Base-by-base conservation (phyloP, 1,140 invertebrate genomes). In the Drosophila chauvacae region DNA sequence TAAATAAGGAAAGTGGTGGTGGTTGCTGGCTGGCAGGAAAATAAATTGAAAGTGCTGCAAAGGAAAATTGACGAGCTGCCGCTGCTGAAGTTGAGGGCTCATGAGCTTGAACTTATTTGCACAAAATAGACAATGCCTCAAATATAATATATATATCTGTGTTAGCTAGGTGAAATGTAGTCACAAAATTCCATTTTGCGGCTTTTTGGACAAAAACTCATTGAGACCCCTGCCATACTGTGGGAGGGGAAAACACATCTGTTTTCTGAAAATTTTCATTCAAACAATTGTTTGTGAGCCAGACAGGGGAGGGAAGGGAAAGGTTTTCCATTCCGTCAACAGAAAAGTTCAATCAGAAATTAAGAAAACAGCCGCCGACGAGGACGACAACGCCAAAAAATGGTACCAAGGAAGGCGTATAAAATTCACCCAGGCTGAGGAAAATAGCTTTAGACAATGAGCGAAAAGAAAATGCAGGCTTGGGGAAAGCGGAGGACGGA, bases 321-420 rank as follows among this genome's bases (percentile, higher is more conserved):
- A 33, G 62, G 62, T 82, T 80, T 63, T 82, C 61, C 63, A 81
- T 81, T 84, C 85, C 85, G 77, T 88, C 85, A 90, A 84, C 85
- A 90, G 78, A 90, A 90, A 90, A 90, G 81, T 90, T 90, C 85
- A 90, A 90, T 90, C 85, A 90, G 86, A 88, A 88, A 90, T 88
- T 88, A 88, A 90, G 84, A 90, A 88, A 90, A 90, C 85, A 85
- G 74, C 77, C 85, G 85, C 47, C 47, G 66, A 65, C 59, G 64
- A 60, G 44, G 13, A 70, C 42, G 50, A 71, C 65, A 73, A 73
- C n/a, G 41, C 41, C 50, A 76, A 90, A 90, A 90, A 88, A 79
- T 79, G 70, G 71, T 79, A 63, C 55, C 30, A 55, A 66, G 45
- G 59, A 78, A 73, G 62, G 76, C 77, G 84, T 61, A 60, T 81